Conservation (phyloP, 2,888 invertebrate species). For the Electrophaes corylata region DNA sequence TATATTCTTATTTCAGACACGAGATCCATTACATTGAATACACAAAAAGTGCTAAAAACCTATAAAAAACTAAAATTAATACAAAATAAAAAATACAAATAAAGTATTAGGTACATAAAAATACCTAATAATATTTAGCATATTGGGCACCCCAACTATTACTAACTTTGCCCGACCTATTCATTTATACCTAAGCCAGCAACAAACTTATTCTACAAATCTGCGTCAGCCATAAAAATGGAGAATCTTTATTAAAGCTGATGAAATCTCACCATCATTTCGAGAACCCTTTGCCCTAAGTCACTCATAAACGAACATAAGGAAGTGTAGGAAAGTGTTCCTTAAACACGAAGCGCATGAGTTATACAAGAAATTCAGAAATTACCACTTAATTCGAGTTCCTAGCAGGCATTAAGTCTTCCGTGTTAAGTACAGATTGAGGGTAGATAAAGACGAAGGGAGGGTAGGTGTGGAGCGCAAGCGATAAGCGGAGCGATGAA, state of each 20-base stretch:
- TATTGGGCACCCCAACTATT: too few relatives aligned
- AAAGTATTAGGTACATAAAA: too few relatives aligned
- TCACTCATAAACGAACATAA: slow-evolving; percentile 4
- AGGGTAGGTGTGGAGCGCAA: slow-evolving; percentile 33
- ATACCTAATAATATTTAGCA: too few relatives aligned
- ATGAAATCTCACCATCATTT: not conserved
- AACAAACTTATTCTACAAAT: not conserved
- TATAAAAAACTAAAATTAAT: too few relatives aligned
- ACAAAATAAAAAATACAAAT: too few relatives aligned
- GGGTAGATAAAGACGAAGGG: slow-evolving; percentile 64
- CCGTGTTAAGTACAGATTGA: slow-evolving; percentile 72
- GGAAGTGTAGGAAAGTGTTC: slow-evolving; percentile 15
- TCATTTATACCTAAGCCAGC: too few relatives aligned
- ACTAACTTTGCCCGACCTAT: too few relatives aligned
- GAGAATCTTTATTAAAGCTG: not conserved
- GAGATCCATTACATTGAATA: too few relatives aligned
- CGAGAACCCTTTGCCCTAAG: slow-evolving; percentile 2
- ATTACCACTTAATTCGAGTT: slow-evolving; percentile 57
- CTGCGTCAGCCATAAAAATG: not conserved
- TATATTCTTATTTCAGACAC: too few relatives aligned
- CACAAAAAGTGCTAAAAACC: too few relatives aligned
- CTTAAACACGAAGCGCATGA: slow-evolving; percentile 25
- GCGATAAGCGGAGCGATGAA: slow-evolving; percentile 21
- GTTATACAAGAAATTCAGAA: slow-evolving; percentile 46
- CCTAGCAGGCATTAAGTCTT: slow-evolving; percentile 64